A percentile compares a stretch with the other conserved stretches of the same genome.
Conservation (phyloP, 2,113 vertebrate species). For the Strix aluco region DNA sequence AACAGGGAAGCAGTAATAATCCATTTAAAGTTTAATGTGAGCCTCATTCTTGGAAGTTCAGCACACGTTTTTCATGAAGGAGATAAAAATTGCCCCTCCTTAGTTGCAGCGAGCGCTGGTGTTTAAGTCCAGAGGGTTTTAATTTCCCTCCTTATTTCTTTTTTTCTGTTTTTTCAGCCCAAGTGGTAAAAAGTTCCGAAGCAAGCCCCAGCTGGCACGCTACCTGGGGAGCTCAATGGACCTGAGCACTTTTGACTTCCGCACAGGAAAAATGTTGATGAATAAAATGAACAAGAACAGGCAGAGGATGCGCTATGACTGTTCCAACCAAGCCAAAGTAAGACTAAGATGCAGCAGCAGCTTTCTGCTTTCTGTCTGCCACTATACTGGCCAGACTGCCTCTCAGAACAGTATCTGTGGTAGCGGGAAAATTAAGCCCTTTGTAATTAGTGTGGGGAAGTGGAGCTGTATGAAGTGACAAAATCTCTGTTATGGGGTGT, state of each 20-base stretch:
- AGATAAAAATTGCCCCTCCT: accelerated
- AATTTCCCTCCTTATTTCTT: background rate
- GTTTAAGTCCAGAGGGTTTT: background rate
- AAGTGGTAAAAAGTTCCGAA: slow-evolving; percentile 98
- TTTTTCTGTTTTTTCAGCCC: slow-evolving; percentile 77
- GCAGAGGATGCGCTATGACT: slow-evolving; percentile 93
- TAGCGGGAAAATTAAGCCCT: background rate
- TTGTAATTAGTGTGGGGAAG: background rate
- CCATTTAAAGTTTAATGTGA: background rate
- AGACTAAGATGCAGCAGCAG: background rate
- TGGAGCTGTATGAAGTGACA: background rate
- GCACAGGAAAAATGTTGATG: slow-evolving; percentile 96
- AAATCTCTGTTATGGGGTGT: background rate
- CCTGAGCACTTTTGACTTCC: slow-evolving; percentile 95
- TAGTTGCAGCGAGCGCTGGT: accelerated
- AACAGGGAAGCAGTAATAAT: background rate
- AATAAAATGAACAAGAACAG: slow-evolving; percentile 95
- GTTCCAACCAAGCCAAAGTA: slow-evolving; percentile 93
- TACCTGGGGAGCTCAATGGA: slow-evolving; percentile 98
- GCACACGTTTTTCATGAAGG: background rate
- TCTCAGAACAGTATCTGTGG: background rate
- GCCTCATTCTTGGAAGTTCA: background rate
- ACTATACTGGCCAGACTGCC: background rate
- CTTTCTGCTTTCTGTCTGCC: background rate
- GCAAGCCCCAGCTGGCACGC: slow-evolving; percentile 96